These are phyloP conservation scores for Gephyroberyx darwinii DNA, from an alignment of 2,797 vertebrate genomes.

Conservation along the genomic window DNA sequence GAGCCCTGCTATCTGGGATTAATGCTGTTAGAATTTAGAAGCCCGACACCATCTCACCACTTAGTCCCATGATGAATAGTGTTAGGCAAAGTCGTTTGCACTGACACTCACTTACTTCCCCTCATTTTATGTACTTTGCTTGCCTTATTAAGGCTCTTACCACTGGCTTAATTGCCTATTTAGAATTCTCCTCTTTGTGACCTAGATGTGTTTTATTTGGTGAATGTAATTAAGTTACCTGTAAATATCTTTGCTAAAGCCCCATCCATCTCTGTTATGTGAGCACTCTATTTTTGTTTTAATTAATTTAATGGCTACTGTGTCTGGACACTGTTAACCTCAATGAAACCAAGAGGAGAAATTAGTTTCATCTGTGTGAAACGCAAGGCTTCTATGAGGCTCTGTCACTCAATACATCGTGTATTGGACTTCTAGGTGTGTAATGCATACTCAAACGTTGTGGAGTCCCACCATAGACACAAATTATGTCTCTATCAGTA, in stretches of 20 bases:
- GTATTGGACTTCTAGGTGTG: neutral
- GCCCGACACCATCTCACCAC: constrained; percentile 81
- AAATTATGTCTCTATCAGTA: neutral
- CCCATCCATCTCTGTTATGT: constrained; percentile 79
- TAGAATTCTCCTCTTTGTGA: constrained; percentile 83
- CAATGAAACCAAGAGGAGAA: constrained; percentile 55
- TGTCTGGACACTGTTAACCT: constrained; percentile 77
- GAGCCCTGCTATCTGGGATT: constrained; percentile 78
- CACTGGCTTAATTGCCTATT: constrained; percentile 81
- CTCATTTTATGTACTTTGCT: constrained; percentile 81
- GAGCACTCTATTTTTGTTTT: constrained; percentile 74
- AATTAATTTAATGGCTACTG: constrained; percentile 80
- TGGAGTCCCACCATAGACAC: neutral
- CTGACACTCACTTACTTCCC: constrained; percentile 79
- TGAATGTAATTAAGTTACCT: constrained; percentile 84
- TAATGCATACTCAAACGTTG: neutral
- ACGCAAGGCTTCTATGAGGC: constrained; percentile 35
- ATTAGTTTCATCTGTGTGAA: constrained; percentile 40
- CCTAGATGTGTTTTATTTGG: constrained; percentile 84
- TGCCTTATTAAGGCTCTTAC: constrained; percentile 81
- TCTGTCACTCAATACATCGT: constrained; percentile 23
- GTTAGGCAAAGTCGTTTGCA: constrained; percentile 80
- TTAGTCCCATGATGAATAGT: constrained; percentile 83
- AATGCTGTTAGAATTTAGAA: constrained; percentile 83
- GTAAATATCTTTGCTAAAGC: constrained; percentile 78